phyloP scores from a whole-genome alignment of 2,113 vertebrate species.

The Hystrix cristata region DNA sequence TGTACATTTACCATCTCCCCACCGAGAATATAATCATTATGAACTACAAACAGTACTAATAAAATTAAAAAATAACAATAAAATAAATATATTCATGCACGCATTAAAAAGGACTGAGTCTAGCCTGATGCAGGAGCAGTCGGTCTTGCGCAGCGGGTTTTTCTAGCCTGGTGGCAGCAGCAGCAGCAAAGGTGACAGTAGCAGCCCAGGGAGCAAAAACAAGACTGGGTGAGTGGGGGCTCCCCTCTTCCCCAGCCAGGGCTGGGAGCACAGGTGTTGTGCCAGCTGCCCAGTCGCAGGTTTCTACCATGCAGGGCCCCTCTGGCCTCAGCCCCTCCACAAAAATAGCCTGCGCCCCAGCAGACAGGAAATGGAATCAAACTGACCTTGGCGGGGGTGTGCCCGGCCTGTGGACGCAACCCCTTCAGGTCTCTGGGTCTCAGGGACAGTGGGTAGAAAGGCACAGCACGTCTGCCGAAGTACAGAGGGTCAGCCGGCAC shows the following conservation, averaged over 20 bases:
- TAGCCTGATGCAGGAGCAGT: not conserved
- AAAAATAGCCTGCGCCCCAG: rapidly evolving
- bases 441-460: not conserved
- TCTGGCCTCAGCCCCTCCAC: not conserved
- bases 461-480: not conserved
- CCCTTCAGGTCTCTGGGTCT: not conserved
- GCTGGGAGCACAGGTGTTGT: too few relatives aligned
- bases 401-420: not conserved
- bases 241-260: not conserved
- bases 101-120: not conserved
- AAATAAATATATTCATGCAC: not conserved
- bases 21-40: not conserved
- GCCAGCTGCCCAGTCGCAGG: not conserved
- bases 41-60: not conserved
- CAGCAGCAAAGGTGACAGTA: constrained; percentile 24
- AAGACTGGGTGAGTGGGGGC: not conserved
- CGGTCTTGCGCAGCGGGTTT: constrained; percentile 66
- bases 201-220: not conserved
- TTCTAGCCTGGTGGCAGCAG: constrained; percentile 50
- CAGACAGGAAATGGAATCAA: not conserved
- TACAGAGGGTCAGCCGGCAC: not conserved
- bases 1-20: not conserved
- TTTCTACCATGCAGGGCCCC: rapidly evolving
- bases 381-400: not conserved
- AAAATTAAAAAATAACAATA: not conserved